A percentile compares a stretch with the other conserved stretches of the same genome.
Evolutionary conservation across 2,113 vertebrate genomes (phyloP).

Genomic region (Epinephelus lanceolatus): DNA sequence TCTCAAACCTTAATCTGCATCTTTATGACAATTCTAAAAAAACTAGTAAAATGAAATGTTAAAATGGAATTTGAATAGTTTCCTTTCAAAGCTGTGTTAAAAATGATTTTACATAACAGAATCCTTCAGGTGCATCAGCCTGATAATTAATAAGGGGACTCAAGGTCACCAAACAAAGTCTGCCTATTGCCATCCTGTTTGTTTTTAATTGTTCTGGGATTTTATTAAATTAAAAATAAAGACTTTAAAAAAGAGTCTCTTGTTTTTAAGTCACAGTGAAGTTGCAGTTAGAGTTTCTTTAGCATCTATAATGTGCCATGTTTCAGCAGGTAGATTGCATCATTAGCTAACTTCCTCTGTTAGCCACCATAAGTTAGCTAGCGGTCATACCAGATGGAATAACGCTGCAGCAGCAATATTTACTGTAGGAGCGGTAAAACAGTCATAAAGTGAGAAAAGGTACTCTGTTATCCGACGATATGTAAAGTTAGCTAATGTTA

Average conservation of each 20-base stretch:
- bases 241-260: not conserved
- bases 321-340: not conserved
- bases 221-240: not conserved
- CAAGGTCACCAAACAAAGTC: not conserved
- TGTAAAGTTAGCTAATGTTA: slow-evolving; percentile 14
- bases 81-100: not conserved
- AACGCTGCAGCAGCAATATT: not conserved
- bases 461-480: not conserved
- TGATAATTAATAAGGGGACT: not conserved
- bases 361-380: not conserved
- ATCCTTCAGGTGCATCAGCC: not conserved
- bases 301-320: not conserved
- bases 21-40: not conserved
- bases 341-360: not conserved
- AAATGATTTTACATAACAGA: not conserved
- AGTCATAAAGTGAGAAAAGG: not conserved
- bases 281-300: not conserved
- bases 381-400: not conserved
- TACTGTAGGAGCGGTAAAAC: not conserved
- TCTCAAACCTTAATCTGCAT: not conserved
- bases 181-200: not conserved
- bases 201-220: not conserved
- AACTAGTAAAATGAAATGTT: not conserved
- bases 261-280: not conserved
- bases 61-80: not conserved